A percentile compares a stretch with the other conserved stretches of the same genome.
These are phyloP conservation scores for Dynastes grantii DNA, from an alignment of 2,888 invertebrate species.

Conservation along the genomic window DNA sequence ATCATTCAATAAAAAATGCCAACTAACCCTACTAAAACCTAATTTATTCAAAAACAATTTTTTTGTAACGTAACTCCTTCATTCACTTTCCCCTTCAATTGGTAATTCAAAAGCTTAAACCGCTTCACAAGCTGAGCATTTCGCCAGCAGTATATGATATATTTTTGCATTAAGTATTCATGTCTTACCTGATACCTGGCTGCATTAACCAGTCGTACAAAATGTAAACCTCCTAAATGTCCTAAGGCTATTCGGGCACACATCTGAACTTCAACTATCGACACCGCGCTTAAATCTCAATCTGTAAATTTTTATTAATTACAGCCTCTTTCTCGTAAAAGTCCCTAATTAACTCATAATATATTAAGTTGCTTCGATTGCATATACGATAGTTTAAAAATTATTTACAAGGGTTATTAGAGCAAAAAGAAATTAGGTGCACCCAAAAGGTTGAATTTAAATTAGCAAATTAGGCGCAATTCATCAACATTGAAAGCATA, in stretches of 20 bases:
- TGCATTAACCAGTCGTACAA: constrained; percentile 1
- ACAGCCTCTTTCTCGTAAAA: constrained; percentile 19
- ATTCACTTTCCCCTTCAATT: background rate
- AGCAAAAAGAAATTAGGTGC: background rate
- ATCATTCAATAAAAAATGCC: too few relatives aligned
- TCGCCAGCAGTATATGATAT: background rate
- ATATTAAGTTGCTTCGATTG: constrained; percentile 12
- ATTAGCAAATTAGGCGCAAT: constrained; percentile 19
- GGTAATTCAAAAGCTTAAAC: background rate
- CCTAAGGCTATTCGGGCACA: background rate
- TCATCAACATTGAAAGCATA: background rate
- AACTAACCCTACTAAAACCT: too few relatives aligned
- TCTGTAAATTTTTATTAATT: constrained; percentile 18
- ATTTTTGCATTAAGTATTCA: background rate
- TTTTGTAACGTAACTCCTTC: too few relatives aligned
- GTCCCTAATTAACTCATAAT: constrained; percentile 29
- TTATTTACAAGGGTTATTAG: background rate
- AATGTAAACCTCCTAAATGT: background rate
- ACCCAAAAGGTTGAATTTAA: constrained; percentile 16
- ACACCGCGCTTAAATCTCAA: constrained; percentile 24
- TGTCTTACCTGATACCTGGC: constrained; percentile 12
- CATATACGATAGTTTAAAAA: background rate
- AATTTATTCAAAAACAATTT: too few relatives aligned
- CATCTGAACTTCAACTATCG: constrained; percentile 4
- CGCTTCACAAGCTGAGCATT: background rate